phyloP scores from a whole-genome alignment of 2,797 vertebrate species.

The Microhierax caerulescens region DNA sequence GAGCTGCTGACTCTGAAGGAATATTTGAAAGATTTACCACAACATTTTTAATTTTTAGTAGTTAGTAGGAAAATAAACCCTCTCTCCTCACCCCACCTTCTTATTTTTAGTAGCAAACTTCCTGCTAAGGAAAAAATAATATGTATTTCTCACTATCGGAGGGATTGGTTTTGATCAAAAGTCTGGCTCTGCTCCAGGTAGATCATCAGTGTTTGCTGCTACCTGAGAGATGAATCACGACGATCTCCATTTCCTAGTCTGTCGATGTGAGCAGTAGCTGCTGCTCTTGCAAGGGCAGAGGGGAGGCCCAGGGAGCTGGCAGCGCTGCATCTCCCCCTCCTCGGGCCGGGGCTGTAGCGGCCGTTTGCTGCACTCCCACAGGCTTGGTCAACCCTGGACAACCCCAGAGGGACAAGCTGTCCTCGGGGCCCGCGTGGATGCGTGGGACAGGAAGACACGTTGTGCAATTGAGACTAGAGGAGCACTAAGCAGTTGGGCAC shows the following conservation, averaged over 20 bases:
- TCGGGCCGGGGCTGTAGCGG: fast-evolving
- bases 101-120: constrained; percentile 55
- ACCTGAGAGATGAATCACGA: background rate
- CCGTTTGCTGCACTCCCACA: fast-evolving
- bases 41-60: background rate
- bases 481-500: fast-evolving
- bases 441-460: background rate
- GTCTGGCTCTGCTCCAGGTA: background rate
- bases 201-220: background rate
- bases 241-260: background rate
- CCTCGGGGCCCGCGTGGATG: background rate
- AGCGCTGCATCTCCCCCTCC: background rate
- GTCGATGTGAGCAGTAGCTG: fast-evolving
- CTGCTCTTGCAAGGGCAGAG: background rate
- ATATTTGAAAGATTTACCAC: background rate
- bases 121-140: background rate
- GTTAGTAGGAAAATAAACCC: constrained; percentile 21
- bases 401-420: background rate
- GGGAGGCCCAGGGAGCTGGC: fast-evolving
- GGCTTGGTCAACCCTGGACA: background rate
- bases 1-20: constrained; percentile 49
- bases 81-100: background rate
- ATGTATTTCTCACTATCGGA: background rate
- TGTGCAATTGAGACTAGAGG: background rate
- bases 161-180: background rate